A percentile compares a stretch with the other conserved stretches of the same genome.
Evolutionary conservation across 2,888 invertebrate genomes (phyloP).

Genomic region (Dioctria rufipes): DNA sequence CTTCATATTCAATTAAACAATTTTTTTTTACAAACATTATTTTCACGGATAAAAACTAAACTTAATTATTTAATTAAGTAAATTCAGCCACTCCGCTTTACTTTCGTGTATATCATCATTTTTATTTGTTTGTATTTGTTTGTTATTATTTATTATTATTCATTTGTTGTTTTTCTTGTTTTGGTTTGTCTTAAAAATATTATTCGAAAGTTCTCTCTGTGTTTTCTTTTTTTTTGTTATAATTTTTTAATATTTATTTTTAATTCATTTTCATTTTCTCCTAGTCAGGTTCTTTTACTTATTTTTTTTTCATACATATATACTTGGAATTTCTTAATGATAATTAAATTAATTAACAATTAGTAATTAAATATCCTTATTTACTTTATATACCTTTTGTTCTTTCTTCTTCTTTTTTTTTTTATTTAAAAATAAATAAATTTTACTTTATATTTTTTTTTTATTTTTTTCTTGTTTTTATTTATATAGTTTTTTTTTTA

Average conservation of each 20-base stretch:
- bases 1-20: slow-evolving; percentile 34
- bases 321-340: slow-evolving; percentile 33
- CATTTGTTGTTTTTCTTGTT: no score
- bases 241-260: neutral
- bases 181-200: slow-evolving; percentile 41
- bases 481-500: slow-evolving; percentile 35
- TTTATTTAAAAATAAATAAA: slow-evolving; percentile 52
- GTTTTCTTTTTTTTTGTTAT: neutral
- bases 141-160: no score
- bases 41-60: slow-evolving; percentile 46
- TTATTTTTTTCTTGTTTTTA: neutral
- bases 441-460: slow-evolving; percentile 37
- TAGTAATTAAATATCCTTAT: slow-evolving; percentile 50
- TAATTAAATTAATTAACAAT: slow-evolving; percentile 53
- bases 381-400: slow-evolving; percentile 38
- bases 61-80: slow-evolving; percentile 42
- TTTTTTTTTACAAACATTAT: slow-evolving; percentile 26
- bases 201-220: slow-evolving; percentile 41
- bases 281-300: slow-evolving; percentile 21
- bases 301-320: neutral
- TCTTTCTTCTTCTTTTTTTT: neutral
- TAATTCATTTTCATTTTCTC: neutral
- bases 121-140: neutral
- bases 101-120: slow-evolving; percentile 40
- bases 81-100: slow-evolving; percentile 48